Percentiles rank a stretch among this genome's conserved stretches.
Conservation (phyloP, 2,113 vertebrate species). For the Cyphomyrus plagiostoma region DNA sequence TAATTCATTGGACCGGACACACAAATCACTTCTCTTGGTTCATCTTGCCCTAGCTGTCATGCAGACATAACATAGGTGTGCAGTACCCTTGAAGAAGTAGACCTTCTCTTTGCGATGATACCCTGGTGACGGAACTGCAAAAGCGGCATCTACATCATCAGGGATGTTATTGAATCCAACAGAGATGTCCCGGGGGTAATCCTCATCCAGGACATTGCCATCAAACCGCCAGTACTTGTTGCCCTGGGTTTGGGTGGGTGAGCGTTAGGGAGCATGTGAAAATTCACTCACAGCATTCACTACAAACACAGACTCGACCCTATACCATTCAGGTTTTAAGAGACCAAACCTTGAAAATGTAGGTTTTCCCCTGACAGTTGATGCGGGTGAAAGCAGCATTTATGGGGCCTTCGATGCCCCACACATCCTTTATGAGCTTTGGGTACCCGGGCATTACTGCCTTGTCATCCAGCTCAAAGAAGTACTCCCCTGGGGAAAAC, state of each 20-base stretch:
- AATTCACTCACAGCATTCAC: background rate
- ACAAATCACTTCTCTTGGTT: background rate
- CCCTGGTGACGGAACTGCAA: constrained; percentile 74
- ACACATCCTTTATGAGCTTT: constrained; percentile 80
- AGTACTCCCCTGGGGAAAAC: constrained; percentile 58
- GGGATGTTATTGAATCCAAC: constrained; percentile 79
- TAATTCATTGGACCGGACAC: background rate
- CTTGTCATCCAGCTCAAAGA: constrained; percentile 79
- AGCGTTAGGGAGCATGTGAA: background rate
- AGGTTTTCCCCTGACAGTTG: constrained; percentile 93
- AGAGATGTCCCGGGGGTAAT: constrained; percentile 73
- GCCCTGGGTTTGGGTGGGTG: constrained; percentile 52
- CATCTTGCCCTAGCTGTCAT: background rate
- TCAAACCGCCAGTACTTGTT: constrained; percentile 83
- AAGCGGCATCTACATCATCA: constrained; percentile 63
- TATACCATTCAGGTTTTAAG: background rate
- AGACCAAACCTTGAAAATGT: constrained; percentile 82
- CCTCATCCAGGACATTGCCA: constrained; percentile 66
- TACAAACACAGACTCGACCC: background rate
- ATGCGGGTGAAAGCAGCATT: constrained; percentile 90
- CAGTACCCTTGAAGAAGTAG: constrained; percentile 91
- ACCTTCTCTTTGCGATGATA: constrained; percentile 70
- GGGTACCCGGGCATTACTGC: constrained; percentile 76
- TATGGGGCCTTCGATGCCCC: constrained; percentile 86
- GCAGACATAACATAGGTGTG: background rate